Evolutionary conservation across 2,888 invertebrate species (phyloP).

Genomic region (Lasioglossum morio): DNA sequence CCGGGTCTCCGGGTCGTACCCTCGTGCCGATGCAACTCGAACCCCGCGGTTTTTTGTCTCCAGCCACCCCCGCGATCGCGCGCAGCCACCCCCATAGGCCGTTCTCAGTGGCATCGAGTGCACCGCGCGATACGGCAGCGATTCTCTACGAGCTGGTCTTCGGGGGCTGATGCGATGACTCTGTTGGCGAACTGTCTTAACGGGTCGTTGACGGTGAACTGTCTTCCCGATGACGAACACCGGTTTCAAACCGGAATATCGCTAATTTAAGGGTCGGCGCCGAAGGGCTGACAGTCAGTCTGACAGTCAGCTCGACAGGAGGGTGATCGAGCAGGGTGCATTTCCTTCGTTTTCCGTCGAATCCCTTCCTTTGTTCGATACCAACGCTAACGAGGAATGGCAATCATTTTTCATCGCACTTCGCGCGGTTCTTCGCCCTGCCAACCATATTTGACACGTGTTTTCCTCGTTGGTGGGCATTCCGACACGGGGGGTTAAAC

Average conservation of each 20-base stretch:
- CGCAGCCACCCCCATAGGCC: background rate
- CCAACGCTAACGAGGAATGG: background rate
- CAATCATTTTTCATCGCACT: background rate
- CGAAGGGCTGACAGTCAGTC: conserved; percentile 3
- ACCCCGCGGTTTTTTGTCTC: conserved; percentile 39
- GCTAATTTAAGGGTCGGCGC: conserved; percentile 1
- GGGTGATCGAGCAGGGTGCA: conserved; percentile 2
- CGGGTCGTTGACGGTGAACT: conserved; percentile 39
- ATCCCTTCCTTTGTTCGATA: background rate
- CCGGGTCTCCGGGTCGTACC: background rate
- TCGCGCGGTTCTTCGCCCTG: background rate
- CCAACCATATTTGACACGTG: conserved; percentile 6
- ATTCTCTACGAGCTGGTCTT: conserved; percentile 33
- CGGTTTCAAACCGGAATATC: background rate
- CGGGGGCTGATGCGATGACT: conserved; percentile 35
- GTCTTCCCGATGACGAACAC: conserved; percentile 19
- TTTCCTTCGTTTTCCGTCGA: conserved; percentile 3
- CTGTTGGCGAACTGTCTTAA: conserved; percentile 38
- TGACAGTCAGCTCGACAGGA: background rate
- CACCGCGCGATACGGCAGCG: background rate
- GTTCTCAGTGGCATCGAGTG: conserved; percentile 24
- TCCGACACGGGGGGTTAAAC: background rate
- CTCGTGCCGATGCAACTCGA: conserved; percentile 22
- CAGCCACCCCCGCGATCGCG: conserved; percentile 2
- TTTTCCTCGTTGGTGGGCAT: background rate